phyloP scores from a whole-genome alignment of 2,888 invertebrate genomes.

The Acanthococcus lagerstroemiae region DNA sequence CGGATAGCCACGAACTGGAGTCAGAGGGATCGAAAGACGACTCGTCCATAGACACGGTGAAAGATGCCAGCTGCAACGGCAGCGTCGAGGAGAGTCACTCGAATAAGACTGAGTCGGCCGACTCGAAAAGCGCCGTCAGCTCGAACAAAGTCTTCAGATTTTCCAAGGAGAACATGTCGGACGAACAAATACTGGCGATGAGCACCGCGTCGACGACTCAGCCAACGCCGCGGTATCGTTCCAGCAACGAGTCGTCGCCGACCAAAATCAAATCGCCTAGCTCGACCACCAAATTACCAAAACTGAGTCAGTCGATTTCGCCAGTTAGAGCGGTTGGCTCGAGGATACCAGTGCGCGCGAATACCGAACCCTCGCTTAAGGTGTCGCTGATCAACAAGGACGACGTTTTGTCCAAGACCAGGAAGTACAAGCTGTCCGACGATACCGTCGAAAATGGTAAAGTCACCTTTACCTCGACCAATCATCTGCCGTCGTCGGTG shows the following conservation, averaged over 20 bases:
- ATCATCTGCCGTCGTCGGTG: constrained; percentile 9
- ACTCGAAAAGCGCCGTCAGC: neutral
- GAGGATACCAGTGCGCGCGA: constrained; percentile 37
- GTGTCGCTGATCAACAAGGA: constrained; percentile 7
- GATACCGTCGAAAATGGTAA: constrained; percentile 17
- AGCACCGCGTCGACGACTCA: constrained; percentile 28
- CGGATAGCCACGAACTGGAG: constrained; percentile 27
- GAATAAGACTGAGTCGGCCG: neutral
- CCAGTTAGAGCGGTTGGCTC: constrained; percentile 37
- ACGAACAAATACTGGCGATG: constrained; percentile 35
- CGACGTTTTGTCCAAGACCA: neutral
- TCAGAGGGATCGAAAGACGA: constrained; percentile 15
- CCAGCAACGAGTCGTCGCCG: neutral
- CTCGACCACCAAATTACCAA: constrained; percentile 11
- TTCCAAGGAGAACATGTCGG: constrained; percentile 34
- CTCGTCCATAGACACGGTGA: constrained; percentile 10
- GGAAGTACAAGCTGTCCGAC: constrained; percentile 14
- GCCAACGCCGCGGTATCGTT: neutral
- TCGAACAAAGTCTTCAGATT: constrained; percentile 20
- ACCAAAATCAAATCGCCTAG: constrained; percentile 21
- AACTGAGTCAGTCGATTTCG: constrained; percentile 37
- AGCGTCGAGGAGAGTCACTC: neutral
- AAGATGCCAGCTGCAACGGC: constrained; percentile 7
- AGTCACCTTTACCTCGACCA: constrained; percentile 9
- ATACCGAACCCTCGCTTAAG: constrained; percentile 24